Conservation (phyloP, 2,797 vertebrate genomes). For the Neopelma chrysocephalum region DNA sequence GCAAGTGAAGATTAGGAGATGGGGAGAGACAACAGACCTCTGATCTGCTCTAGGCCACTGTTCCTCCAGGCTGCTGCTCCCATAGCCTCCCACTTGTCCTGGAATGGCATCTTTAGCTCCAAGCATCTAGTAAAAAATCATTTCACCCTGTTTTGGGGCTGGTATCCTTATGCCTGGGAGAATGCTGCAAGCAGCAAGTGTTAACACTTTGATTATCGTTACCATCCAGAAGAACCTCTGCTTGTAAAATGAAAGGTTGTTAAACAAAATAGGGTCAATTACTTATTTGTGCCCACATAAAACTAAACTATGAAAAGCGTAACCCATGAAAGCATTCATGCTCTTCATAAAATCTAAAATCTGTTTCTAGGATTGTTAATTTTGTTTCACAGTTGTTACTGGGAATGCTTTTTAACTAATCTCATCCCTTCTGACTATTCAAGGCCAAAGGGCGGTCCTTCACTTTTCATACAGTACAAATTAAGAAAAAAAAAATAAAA, state of each 20-base stretch:
- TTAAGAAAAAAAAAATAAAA: background rate
- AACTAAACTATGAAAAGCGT: background rate
- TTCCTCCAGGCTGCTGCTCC: background rate
- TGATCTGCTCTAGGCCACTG: background rate
- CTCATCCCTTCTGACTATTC: background rate
- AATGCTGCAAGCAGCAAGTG: background rate
- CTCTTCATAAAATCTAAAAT: background rate
- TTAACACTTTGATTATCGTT: background rate
- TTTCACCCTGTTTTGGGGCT: background rate
- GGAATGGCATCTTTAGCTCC: background rate
- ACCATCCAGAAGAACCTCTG: background rate
- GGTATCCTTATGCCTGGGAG: background rate
- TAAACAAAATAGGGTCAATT: background rate
- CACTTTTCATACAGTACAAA: background rate
- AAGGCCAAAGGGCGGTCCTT: background rate
- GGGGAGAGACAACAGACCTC: background rate
- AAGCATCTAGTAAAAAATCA: background rate
- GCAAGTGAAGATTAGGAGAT: background rate
- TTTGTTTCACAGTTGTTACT: background rate
- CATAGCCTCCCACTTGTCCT: background rate
- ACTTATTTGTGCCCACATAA: background rate
- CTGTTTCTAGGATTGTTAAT: background rate
- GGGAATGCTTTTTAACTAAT: background rate
- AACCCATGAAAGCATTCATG: background rate
- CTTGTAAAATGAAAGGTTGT: background rate